Base-by-base conservation (phyloP, 2,797 vertebrate genomes). In the Channallabes apus region DNA sequence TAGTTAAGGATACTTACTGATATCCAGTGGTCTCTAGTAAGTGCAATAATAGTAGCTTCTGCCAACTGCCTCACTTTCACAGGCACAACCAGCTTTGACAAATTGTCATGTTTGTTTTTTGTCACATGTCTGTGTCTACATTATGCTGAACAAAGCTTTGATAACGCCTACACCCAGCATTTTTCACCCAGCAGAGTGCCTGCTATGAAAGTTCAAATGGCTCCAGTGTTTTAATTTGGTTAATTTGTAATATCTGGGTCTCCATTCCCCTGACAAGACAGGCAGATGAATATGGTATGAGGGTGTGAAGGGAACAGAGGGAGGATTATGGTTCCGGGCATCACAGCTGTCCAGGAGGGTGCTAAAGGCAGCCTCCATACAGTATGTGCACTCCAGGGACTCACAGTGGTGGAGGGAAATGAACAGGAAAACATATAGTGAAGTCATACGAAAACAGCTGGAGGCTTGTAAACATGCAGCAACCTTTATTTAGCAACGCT, bases 221-320 rank as follows among this genome's bases (percentile, higher is more conserved):
- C 20, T 32, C 90, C 93, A 92, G 91, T 96, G 86, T 96, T 94
- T 93, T 93, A 93, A 92, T 96, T 96, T 94, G 93, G 94, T 95
- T 94, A 93, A 91, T 93, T 91, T 94, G 90, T 91, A 91, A 90
- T 94, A 91, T 91, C 77, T 68, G 88, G 89, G 89, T 83, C 22
- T 88, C 91, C 87, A 83, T 32, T 61, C 80, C 75, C 46, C 27
- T 24, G 27, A 69, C 8, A 8, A 15, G 82, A 27, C 71, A 35
- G 82, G 59, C 59, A 69, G 68, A 69, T 65, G 68, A 72, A 61
- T 61, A 59, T 61, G 8, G 82, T 67, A n/a, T 82, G 64, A 46
- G 65, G 72, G 65, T 68, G 32, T 87, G 35, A 46, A 73, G 84
- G 56, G 41, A 46, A 64, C 73, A 73, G 82, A 86, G 51, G 17